Percentiles rank a stretch among this genome's conserved stretches.
These are phyloP conservation scores for Gulo gulo DNA, from an alignment of 2,113 vertebrate genomes.

Conservation along the genomic window DNA sequence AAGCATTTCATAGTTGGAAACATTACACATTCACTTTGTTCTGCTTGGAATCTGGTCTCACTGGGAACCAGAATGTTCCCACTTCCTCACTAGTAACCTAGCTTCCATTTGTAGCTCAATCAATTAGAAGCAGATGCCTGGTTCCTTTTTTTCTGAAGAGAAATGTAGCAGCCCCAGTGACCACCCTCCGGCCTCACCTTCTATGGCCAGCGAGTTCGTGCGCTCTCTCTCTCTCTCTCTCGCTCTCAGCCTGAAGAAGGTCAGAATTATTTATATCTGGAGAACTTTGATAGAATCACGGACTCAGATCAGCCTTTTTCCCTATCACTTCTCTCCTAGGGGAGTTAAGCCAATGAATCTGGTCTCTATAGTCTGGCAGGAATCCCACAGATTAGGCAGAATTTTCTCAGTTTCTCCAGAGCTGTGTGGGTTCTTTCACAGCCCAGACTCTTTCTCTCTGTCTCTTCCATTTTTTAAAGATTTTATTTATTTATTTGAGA, in stretches of 20 bases:
- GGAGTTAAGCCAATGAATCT: background rate
- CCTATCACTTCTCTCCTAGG: background rate
- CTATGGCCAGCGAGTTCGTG: background rate
- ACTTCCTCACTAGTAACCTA: background rate
- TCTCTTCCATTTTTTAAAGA: background rate
- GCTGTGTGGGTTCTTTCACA: background rate
- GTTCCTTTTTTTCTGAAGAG: background rate
- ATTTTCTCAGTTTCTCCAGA: background rate
- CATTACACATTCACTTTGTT: background rate
- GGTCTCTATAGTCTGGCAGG: background rate
- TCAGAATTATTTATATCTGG: background rate
- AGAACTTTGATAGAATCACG: background rate
- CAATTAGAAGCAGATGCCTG: background rate
- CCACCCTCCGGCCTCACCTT: background rate
- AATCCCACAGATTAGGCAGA: background rate
- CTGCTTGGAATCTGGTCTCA: background rate
- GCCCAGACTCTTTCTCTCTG: too few relatives aligned
- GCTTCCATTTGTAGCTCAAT: background rate
- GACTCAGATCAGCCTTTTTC: background rate
- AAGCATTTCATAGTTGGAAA: conserved; percentile 21
- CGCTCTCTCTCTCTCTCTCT: background rate
- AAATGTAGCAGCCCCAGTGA: background rate
- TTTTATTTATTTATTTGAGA: too few relatives aligned
- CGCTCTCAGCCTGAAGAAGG: background rate
- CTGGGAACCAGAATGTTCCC: background rate